phyloP scores from a whole-genome alignment of 2,797 vertebrate species.

The Fringilla coelebs region DNA sequence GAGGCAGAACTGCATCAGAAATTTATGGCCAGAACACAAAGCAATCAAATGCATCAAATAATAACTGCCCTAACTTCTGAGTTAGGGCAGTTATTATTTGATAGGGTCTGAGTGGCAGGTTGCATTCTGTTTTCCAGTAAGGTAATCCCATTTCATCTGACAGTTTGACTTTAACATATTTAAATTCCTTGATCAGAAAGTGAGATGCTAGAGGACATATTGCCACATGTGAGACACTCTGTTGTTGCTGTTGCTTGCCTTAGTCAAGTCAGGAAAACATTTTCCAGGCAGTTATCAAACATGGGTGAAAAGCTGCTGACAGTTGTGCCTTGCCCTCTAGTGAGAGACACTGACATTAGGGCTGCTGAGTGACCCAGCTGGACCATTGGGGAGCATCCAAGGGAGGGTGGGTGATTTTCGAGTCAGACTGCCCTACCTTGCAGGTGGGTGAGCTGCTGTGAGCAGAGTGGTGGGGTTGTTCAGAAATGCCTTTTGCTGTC shows the following conservation, averaged over 20 bases:
- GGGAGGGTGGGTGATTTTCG: not conserved
- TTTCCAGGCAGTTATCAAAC: not conserved
- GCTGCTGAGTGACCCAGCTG: not conserved
- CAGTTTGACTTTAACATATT: not conserved
- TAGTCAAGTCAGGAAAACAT: not conserved
- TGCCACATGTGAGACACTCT: not conserved
- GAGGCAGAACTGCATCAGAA: not conserved
- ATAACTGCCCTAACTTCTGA: not conserved
- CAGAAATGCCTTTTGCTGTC: not conserved
- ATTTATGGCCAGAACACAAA: not conserved
- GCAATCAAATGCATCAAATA: not conserved
- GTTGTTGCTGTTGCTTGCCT: not conserved
- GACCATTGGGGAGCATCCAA: not conserved
- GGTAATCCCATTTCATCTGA: not conserved
- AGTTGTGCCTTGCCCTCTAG: not conserved
- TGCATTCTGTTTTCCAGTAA: not conserved
- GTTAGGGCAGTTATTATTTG: too few species aligned
- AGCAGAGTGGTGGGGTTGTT: not conserved
- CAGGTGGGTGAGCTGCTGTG: not conserved
- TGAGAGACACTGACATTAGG: not conserved
- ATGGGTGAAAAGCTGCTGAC: not conserved
- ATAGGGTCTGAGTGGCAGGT: not conserved
- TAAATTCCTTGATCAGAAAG: not conserved
- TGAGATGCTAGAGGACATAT: not conserved
- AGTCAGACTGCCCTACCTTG: not conserved